A percentile compares a stretch with the other conserved stretches of the same genome.
These are phyloP conservation scores for Cynocephalus volans DNA, from an alignment of 2,113 vertebrate species.

Conservation along the genomic window DNA sequence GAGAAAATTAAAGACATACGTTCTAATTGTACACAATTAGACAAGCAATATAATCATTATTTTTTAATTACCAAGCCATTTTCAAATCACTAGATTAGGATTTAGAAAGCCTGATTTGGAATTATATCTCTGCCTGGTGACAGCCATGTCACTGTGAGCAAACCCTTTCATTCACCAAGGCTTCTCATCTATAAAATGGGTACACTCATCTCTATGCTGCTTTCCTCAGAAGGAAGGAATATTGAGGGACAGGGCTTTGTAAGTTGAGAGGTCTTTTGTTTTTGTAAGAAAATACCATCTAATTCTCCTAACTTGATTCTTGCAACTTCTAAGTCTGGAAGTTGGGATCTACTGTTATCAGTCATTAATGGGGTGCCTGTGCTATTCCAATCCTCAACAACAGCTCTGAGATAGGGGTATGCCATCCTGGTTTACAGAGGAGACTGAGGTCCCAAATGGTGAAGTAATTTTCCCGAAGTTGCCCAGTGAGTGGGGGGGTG, in stretches of 20 bases:
- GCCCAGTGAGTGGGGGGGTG: neutral
- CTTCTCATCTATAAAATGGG: neutral
- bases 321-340: neutral
- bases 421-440: neutral
- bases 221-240: neutral
- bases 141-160: neutral
- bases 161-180: neutral
- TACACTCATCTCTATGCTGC: neutral
- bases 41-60: slow-evolving; percentile 55
- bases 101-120: slow-evolving; percentile 33
- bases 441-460: neutral
- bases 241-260: neutral
- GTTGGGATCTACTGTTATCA: no score
- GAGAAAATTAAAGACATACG: slow-evolving; percentile 84
- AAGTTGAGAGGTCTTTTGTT: neutral
- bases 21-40: slow-evolving; percentile 76
- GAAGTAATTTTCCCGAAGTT: neutral
- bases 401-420: neutral
- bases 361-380: neutral
- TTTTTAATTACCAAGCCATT: slow-evolving; percentile 69
- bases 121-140: neutral
- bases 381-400: neutral
- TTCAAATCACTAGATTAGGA: slow-evolving; percentile 27
- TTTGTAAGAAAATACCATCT: neutral
- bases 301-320: neutral